Base-by-base conservation (phyloP, 2,113 vertebrate species). In the Epinephelus moara region DNA sequence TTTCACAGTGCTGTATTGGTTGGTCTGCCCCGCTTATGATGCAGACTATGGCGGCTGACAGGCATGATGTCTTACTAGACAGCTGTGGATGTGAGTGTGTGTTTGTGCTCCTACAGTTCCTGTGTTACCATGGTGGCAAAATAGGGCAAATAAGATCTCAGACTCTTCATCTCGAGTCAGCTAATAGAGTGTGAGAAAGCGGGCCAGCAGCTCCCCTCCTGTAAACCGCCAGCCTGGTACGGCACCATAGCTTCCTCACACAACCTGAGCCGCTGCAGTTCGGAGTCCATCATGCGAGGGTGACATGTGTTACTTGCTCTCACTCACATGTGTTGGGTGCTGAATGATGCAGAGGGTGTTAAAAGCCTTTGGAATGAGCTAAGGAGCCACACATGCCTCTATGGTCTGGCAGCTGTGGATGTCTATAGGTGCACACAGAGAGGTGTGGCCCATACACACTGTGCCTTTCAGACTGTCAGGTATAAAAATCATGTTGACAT, bases 291-390 rank as follows among this genome's bases (percentile, higher is more conserved):
- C 61, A 49, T 57, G 56, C 27, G 47, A 79, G 49, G 6, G 12
- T 81, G 72, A 82, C 82, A 63, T 8, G 42, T 78, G 79, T 79
- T 78, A 68, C 64, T 77, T 55, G 1, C 50, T 79, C 71, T 80
- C 56, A 52, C 62, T 82, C 59, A 47, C 71, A 84, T 50, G 67
- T 69, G 85, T 85, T 17, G 23, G 52, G 4, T 21, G 13, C 55
- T 79, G n/a, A 89, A 75, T 17, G 18, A 75, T 89, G 71, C 79
- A 82, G 67, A 21, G 75, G 85, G 75, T 81, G 86, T 70, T 81
- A 79, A 88, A 90, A 90, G 75, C 62, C 6, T 75, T 78, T 74
- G 21, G 63, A 62, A 72, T 62, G 64, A 89, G 78, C 56, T 74
- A 70, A 88, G 62, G 17, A 71, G 67, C 66, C 18, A 27, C 42